These are phyloP conservation scores for Caenorhabditis sp. DNA, from an alignment of 2,888 invertebrate species.

Conservation along the genomic window DNA sequence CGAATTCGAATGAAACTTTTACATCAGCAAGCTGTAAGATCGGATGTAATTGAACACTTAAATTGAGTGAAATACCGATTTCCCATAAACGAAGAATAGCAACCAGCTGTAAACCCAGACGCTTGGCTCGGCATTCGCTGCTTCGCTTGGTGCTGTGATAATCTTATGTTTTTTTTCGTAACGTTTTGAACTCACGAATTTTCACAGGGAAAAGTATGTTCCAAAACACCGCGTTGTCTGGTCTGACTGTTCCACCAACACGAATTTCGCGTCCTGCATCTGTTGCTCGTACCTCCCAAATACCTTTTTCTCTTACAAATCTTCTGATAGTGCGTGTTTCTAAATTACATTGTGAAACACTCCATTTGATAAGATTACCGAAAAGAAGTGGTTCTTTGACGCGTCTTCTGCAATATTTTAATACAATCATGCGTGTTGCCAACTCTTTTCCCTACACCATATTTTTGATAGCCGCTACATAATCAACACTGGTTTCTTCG, in stretches of 20 bases:
- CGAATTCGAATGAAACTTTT: slow-evolving; percentile 8
- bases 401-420: slow-evolving; percentile 15
- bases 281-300: slow-evolving; percentile 6
- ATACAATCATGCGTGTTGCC: not conserved
- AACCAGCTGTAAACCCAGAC: slow-evolving; percentile 27
- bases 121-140: slow-evolving; percentile 19
- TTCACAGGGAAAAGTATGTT: slow-evolving; percentile 6
- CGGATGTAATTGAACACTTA: not conserved
- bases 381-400: slow-evolving; percentile 17
- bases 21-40: not conserved
- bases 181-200: slow-evolving; percentile 15
- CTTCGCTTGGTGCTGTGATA: slow-evolving; percentile 14
- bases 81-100: too few relatives aligned
- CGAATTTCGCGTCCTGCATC: not conserved
- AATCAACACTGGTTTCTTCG: not conserved
- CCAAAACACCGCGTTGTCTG: slow-evolving; percentile 22
- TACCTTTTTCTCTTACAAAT: slow-evolving; percentile 10
- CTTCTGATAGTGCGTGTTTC: not conserved
- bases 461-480: not conserved
- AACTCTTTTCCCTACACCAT: not conserved
- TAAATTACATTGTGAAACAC: slow-evolving; percentile 12
- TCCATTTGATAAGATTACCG: slow-evolving; percentile 21
- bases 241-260: slow-evolving; percentile 23
- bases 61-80: too few relatives aligned
- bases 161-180: not conserved